phyloP scores from a whole-genome alignment of 2,797 vertebrate species.

The Hemibagrus guttatus region DNA sequence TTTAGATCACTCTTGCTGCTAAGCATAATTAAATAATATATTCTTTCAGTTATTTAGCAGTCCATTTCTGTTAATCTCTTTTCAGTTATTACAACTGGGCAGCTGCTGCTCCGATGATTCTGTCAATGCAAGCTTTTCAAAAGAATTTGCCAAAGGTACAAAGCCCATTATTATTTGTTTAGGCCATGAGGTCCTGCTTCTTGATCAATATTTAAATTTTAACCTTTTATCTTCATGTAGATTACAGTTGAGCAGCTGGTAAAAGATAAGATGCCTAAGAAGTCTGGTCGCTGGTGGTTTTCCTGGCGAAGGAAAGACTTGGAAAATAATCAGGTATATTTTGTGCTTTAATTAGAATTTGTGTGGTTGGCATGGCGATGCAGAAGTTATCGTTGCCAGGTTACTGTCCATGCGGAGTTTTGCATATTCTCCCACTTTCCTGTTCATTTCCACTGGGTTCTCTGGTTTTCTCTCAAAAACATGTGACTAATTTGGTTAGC shows the following conservation, averaged over 20 bases:
- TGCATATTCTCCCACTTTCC: not conserved
- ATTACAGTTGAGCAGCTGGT: constrained; percentile 80
- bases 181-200: not conserved
- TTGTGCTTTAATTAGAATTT: not conserved
- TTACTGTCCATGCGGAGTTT: not conserved
- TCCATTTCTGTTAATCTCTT: not conserved
- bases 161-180: not conserved
- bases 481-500: not conserved
- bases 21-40: not conserved
- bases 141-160: constrained; percentile 89
- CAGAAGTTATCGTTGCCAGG: not conserved
- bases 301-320: constrained; percentile 86
- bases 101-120: constrained; percentile 91
- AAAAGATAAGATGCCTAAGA: constrained; percentile 93
- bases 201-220: not conserved
- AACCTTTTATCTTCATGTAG: constrained; percentile 66
- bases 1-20: not conserved
- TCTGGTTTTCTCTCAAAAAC: not conserved
- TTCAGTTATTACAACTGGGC: constrained; percentile 95
- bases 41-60: not conserved
- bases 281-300: constrained; percentile 91
- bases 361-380: not conserved
- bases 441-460: not conserved
- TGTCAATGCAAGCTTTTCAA: constrained; percentile 91
- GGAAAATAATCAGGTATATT: constrained; percentile 73